A percentile compares a stretch with the other conserved stretches of the same genome.
Conservation (phyloP, 2,113 vertebrate genomes). For the Petromus typicus region DNA sequence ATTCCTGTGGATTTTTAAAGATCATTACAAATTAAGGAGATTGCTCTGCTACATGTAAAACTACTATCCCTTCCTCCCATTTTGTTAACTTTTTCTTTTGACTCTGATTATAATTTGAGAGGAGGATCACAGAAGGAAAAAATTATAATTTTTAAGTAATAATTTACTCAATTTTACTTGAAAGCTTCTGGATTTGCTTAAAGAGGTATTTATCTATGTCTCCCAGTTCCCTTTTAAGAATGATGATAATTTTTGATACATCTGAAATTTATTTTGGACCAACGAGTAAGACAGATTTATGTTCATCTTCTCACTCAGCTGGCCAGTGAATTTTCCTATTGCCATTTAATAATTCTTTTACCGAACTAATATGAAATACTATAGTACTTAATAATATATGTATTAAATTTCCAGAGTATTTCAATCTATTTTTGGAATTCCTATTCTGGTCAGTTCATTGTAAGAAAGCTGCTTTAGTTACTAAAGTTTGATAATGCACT, state of each 20-base stretch:
- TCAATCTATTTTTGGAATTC: background rate
- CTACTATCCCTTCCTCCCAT: background rate
- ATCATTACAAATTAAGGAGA: background rate
- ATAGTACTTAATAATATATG: background rate
- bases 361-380: background rate
- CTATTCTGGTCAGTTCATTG: background rate
- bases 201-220: background rate
- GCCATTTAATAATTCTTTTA: background rate
- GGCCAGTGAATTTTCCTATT: background rate
- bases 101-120: background rate
- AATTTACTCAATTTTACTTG: background rate
- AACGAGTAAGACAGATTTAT: background rate
- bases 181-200: background rate
- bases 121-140: background rate
- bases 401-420: background rate
- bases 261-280: background rate
- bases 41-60: background rate
- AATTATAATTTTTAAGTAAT: slow-evolving; percentile 15
- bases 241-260: slow-evolving; percentile 12
- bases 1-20: background rate
- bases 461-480: slow-evolving; percentile 41
- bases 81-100: slow-evolving; percentile 49
- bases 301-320: background rate
- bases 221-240: background rate
- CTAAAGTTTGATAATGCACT: background rate